A percentile compares a stretch with the other conserved stretches of the same genome.
Evolutionary conservation across 1,140 invertebrate genomes (phyloP).

Genomic region (Papilio dardanus): DNA sequence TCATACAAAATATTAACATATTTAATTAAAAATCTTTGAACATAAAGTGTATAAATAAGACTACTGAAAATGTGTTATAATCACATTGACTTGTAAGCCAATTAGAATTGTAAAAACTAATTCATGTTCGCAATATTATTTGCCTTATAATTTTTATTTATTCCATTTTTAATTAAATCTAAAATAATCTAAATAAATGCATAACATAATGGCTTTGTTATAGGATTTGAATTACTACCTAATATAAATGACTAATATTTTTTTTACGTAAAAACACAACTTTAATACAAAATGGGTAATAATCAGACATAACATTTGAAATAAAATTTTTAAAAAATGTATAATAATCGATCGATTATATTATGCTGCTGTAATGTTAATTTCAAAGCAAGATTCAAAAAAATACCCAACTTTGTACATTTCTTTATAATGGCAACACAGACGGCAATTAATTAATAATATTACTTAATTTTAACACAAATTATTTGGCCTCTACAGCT

Average conservation of each 20-base stretch:
- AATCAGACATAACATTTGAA: not conserved
- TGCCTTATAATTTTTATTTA: not conserved
- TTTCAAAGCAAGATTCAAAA: not conserved
- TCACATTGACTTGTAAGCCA: not conserved
- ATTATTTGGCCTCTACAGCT: too few relatives aligned
- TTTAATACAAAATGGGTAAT: not conserved
- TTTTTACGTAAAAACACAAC: not conserved
- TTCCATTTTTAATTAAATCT: not conserved
- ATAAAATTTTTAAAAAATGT: not conserved
- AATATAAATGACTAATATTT: not conserved
- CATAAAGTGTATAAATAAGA: not conserved
- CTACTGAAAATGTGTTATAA: not conserved
- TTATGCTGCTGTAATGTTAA: not conserved
- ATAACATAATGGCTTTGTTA: not conserved
- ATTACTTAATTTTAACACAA: too few relatives aligned
- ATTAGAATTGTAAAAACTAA: not conserved
- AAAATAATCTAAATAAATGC: conserved; percentile 4
- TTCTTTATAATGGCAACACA: too few relatives aligned
- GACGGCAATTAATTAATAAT: too few relatives aligned
- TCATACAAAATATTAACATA: conserved; percentile 6
- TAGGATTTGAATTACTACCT: not conserved
- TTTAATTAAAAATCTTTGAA: not conserved
- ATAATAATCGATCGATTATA: not conserved
- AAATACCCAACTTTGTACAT: too few relatives aligned
- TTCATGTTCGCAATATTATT: not conserved